phyloP scores from a whole-genome alignment of 2,797 vertebrate species.

The Halcyon smyrnensis region DNA sequence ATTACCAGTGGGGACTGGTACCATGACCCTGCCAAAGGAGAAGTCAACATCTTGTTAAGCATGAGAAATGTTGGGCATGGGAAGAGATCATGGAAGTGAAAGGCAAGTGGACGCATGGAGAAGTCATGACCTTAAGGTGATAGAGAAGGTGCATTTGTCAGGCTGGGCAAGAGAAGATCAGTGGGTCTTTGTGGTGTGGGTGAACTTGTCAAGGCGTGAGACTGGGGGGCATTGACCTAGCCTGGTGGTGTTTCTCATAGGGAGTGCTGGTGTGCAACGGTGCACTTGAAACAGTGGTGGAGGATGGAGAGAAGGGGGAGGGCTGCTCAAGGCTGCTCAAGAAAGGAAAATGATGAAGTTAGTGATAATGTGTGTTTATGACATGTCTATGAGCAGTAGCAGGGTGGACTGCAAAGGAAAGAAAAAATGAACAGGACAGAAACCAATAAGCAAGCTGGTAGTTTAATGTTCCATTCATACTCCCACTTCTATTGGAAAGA shows the following conservation, averaged over 20 bases:
- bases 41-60: not conserved
- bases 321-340: not conserved
- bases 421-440: not conserved
- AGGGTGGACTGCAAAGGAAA: not conserved
- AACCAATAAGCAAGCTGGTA: not conserved
- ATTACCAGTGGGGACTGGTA: not conserved
- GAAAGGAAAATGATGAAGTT: not conserved
- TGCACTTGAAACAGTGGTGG: not conserved
- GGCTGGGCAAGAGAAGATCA: not conserved
- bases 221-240: rapidly evolving
- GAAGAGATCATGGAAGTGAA: not conserved
- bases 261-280: not conserved
- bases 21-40: not conserved
- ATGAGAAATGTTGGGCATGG: not conserved
- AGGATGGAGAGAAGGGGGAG: not conserved
- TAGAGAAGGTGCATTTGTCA: not conserved
- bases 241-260: rapidly evolving
- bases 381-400: no score
- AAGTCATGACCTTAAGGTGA: not conserved
- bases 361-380: no score
- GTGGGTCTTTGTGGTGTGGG: not conserved
- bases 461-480: not conserved
- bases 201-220: not conserved
- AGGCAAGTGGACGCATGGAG: not conserved
- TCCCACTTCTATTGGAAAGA: not conserved